Evolutionary conservation across 2,797 vertebrate genomes (phyloP), one percentile per base, ranked within the genome.

Genomic region (Parauchenoglanis punctatus): DNA sequence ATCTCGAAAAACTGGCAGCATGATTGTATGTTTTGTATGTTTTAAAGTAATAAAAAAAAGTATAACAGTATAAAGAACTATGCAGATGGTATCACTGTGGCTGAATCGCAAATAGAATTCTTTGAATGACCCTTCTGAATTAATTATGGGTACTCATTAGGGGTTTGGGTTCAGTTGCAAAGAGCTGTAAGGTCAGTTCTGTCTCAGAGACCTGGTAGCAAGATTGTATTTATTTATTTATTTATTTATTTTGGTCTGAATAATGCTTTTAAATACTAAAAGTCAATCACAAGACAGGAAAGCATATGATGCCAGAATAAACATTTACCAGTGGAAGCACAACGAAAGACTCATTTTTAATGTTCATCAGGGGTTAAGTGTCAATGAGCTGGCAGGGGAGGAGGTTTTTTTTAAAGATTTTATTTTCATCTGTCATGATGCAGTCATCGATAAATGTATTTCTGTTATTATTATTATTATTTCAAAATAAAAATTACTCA

Each of bases 311-410:
- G 44, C 46, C 81, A 65, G 8, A n/a, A 44, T 82, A 82, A 82
- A 82, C 35, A 49, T 44, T 18, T 23, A 68, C 58, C n/a, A 35
- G 86, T 81, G 78, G 65, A 68, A 89, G 46, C 58, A 44, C 56
- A 70, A 88, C 15, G 40, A 85, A 90, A 93, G 92, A 91, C 84
- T 94, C 94, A 88, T 92, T 93, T 93, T 94, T 93, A 92, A 95
- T 94, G 92, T 93, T 90, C 90, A 25, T 75, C 90, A 20, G 87
- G 25, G 61, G 89, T 91, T 87, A 92, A 90, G 46, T 67, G 44
- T 76, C 81, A 54, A 13, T 46, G 46, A 81, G 78, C 65, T 31
- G 28, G 25, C 68, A 73, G 18, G 31, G 28, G 44, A 58, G 25
- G 10, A 54, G n/a, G 1, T 12, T 28, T 44, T 67, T 81, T 82